Evolutionary conservation across 2,113 vertebrate genomes (phyloP).

Genomic region (Australoheros scitulus): DNA sequence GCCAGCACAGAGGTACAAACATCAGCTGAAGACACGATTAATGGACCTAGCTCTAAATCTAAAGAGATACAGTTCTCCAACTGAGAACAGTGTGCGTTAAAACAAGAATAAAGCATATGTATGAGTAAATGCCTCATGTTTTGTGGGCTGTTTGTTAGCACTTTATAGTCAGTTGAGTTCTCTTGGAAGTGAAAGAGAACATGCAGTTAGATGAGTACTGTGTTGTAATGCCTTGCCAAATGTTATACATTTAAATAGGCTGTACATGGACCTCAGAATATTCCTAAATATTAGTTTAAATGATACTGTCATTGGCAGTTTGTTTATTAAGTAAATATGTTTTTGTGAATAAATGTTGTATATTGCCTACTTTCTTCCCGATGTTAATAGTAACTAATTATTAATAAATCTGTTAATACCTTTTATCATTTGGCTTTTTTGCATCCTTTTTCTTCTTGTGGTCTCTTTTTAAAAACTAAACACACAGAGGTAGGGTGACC

Average conservation of each 20-base stretch:
- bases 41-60: conserved; percentile 46
- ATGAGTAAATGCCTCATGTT: conserved; percentile 33
- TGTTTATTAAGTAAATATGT: conserved; percentile 64
- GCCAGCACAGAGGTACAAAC: conserved; percentile 21
- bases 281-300: conserved; percentile 61
- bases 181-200: conserved; percentile 32
- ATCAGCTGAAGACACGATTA: conserved; percentile 34
- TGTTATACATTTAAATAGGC: conserved; percentile 75
- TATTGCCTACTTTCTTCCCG: conserved; percentile 69
- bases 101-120: background rate
- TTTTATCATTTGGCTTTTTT: conserved; percentile 25
- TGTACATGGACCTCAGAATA: conserved; percentile 66
- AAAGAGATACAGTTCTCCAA: conserved; percentile 52
- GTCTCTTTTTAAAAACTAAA: no score
- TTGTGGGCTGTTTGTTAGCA: conserved; percentile 60
- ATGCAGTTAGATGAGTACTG: conserved; percentile 51
- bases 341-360: conserved; percentile 79
- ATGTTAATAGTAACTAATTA: conserved; percentile 67
- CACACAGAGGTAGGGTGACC: background rate
- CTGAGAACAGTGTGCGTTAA: conserved; percentile 19
- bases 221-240: conserved; percentile 71
- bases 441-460: background rate
- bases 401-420: conserved; percentile 74
- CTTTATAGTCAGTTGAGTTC: conserved; percentile 60
- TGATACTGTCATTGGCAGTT: conserved; percentile 74